These are phyloP conservation scores for Manduca sexta DNA, from an alignment of 1,140 invertebrate species.

Conservation along the genomic window DNA sequence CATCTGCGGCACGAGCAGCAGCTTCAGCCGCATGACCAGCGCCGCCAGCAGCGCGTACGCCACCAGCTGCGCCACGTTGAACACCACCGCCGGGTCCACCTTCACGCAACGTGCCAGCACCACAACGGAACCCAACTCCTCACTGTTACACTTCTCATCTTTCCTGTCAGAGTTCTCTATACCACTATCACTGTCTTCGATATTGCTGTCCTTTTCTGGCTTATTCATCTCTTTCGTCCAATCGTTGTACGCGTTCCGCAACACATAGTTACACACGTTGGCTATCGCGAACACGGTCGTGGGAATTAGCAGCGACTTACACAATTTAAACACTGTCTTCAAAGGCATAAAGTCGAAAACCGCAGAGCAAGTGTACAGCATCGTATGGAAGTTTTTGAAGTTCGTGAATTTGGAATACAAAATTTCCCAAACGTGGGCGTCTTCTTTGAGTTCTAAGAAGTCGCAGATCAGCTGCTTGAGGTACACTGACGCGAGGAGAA, in stretches of 20 bases:
- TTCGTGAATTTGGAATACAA: conserved; percentile 83
- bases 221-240: conserved; percentile 5
- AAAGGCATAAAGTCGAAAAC: conserved; percentile 88
- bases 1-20: conserved; percentile 88
- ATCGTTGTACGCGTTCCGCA: conserved; percentile 22
- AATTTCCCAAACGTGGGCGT: conserved; percentile 86
- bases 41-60: conserved; percentile 83
- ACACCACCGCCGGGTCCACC: conserved; percentile 79
- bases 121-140: conserved; percentile 20
- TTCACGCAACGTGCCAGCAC: conserved; percentile 28
- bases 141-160: conserved; percentile 5
- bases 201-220: conserved; percentile 24
- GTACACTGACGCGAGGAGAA: conserved; percentile 29
- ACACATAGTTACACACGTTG: conserved; percentile 62
- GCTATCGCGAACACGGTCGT: conserved; percentile 66
- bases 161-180: conserved; percentile 22
- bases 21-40: conserved; percentile 88
- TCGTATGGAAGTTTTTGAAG: conserved; percentile 86
- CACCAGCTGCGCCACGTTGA: conserved; percentile 79
- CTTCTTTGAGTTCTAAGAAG: conserved; percentile 63
- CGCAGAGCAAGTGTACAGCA: conserved; percentile 87
- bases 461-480: conserved; percentile 47
- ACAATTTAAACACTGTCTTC: conserved; percentile 69
- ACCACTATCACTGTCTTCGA: conserved; percentile 14
- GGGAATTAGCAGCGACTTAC: conserved; percentile 75